These are phyloP conservation scores for Drosophila virilis DNA, from an alignment of 1,140 invertebrate genomes.

Conservation along the genomic window DNA sequence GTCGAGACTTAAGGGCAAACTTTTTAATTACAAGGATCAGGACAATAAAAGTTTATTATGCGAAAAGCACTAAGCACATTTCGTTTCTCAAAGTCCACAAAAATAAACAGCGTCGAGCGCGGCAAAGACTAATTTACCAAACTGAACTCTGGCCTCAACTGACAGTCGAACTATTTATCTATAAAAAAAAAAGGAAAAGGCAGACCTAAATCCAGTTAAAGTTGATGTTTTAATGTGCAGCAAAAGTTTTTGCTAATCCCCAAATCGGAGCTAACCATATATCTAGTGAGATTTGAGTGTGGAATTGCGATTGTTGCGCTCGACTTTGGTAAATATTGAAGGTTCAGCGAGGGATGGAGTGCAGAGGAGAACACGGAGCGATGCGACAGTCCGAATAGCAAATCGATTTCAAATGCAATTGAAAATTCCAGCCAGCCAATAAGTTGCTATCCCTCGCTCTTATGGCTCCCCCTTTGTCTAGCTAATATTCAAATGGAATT, in stretches of 20 bases:
- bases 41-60: slow-evolving; percentile 78
- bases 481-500: slow-evolving; percentile 69
- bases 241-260: slow-evolving; percentile 62
- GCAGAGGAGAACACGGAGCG: slow-evolving; percentile 6
- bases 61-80: slow-evolving; percentile 43
- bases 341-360: slow-evolving; percentile 3
- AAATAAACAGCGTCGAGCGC: slow-evolving; percentile 34
- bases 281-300: slow-evolving; percentile 40
- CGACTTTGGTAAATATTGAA: slow-evolving; percentile 41
- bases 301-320: slow-evolving; percentile 54
- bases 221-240: slow-evolving; percentile 57
- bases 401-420: slow-evolving; percentile 69
- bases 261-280: slow-evolving; percentile 51
- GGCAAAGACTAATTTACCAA: slow-evolving; percentile 60
- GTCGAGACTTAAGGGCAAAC: slow-evolving; percentile 47
- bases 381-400: slow-evolving; percentile 57
- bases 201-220: slow-evolving; percentile 61
- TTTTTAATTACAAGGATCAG: slow-evolving; percentile 79
- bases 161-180: slow-evolving; percentile 43
- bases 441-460: neutral
- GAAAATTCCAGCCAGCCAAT: slow-evolving; percentile 14
- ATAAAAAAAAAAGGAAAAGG: slow-evolving; percentile 9
- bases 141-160: slow-evolving; percentile 44
- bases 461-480: neutral
- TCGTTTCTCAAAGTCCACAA: slow-evolving; percentile 21